These are phyloP conservation scores for Xiphias gladius DNA, from an alignment of 2,113 vertebrate genomes.

Conservation along the genomic window DNA sequence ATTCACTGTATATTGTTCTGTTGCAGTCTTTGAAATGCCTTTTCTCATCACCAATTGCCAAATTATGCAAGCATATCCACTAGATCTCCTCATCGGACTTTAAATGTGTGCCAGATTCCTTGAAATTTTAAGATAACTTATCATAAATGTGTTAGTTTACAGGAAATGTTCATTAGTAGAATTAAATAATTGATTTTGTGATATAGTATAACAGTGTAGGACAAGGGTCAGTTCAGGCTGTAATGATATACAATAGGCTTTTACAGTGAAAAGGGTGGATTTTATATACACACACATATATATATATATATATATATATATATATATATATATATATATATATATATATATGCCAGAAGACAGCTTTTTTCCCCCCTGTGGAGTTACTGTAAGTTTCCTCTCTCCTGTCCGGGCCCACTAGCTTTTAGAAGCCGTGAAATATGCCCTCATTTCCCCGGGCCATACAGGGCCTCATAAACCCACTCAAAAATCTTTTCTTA, in stretches of 20 bases:
- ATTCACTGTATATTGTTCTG: constrained; percentile 39
- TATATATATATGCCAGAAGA: constrained; percentile 70
- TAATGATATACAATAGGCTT: constrained; percentile 57
- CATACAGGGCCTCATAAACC: constrained; percentile 78
- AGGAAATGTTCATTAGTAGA: constrained; percentile 40
- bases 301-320: no score
- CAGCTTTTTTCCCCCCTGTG: constrained; percentile 50
- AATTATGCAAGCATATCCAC: constrained; percentile 73
- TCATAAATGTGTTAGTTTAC: constrained; percentile 42
- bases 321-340: no score
- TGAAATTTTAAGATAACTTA: constrained; percentile 3
- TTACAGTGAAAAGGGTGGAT: constrained; percentile 64
- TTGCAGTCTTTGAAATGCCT: constrained; percentile 63
- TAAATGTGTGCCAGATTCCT: constrained; percentile 58
- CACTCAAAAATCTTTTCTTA: constrained; percentile 77
- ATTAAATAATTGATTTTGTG: constrained; percentile 50
- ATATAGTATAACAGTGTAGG: constrained; percentile 39
- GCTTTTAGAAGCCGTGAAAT: constrained; percentile 76
- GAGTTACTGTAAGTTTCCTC: constrained; percentile 67
- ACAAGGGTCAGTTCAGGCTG: constrained; percentile 37
- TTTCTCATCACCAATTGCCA: constrained; percentile 73
- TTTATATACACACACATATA: no score
- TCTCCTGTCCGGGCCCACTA: constrained; percentile 61
- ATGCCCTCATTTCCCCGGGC: constrained; percentile 70
- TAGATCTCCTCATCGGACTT: constrained; percentile 55